Evolutionary conservation across 1,140 invertebrate species (phyloP).

Genomic region (Cepaea nemoralis): DNA sequence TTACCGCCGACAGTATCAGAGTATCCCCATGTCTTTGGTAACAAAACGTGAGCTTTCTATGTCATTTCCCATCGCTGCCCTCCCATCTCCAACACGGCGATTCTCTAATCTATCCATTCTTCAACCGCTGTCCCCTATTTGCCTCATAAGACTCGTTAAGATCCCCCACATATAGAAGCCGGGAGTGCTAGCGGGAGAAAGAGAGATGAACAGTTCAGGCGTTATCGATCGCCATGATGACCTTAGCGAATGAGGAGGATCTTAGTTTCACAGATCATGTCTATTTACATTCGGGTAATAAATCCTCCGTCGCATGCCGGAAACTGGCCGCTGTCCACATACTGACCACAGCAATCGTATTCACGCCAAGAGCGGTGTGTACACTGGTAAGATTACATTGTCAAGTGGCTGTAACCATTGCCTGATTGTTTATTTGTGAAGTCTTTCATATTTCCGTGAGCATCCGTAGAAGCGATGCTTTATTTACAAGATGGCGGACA

Average conservation of each 20-base stretch:
- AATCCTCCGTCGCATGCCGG: constrained; percentile 40
- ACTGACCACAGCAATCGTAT: constrained; percentile 18
- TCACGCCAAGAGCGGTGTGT: background rate
- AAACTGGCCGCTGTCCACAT: constrained; percentile 27
- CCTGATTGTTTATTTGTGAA: background rate
- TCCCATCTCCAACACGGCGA: background rate
- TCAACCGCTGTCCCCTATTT: background rate
- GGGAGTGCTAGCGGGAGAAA: constrained; percentile 6
- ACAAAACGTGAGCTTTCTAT: background rate
- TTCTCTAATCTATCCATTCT: background rate
- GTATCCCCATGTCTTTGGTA: no score
- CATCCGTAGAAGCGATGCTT: no score
- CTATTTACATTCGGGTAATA: constrained; percentile 49
- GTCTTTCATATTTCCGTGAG: no score
- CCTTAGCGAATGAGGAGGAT: background rate
- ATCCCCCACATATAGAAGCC: background rate
- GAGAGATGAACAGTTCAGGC: constrained; percentile 27
- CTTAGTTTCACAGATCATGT: background rate
- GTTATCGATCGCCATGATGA: background rate
- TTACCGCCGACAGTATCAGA: no score
- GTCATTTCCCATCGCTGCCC: background rate
- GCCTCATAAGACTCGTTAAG: background rate
- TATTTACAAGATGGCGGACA: no score
- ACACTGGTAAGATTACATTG: background rate
- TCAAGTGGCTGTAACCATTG: background rate